These are phyloP conservation scores for Zaprionus davidi DNA, from an alignment of 1,140 invertebrate genomes.

Conservation along the genomic window DNA sequence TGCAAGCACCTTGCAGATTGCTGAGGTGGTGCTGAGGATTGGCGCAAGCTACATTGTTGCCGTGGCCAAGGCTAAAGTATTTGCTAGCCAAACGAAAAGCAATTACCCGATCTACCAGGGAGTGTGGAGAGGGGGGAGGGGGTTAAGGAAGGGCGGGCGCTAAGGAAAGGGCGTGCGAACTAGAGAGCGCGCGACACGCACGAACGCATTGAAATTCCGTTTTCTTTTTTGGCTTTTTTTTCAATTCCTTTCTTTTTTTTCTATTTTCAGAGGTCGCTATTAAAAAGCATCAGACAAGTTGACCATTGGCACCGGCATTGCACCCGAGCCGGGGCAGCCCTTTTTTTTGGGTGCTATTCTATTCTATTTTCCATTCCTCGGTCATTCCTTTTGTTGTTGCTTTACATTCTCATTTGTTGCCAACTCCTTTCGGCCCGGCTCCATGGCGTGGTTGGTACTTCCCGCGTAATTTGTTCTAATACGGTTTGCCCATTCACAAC, in stretches of 20 bases:
- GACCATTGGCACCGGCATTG: conserved; percentile 30
- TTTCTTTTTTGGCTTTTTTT: conserved; percentile 31
- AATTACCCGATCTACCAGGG: conserved; percentile 39
- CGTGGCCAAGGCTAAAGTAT: conserved; percentile 45
- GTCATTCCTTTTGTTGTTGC: not conserved
- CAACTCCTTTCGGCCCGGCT: conserved; percentile 19
- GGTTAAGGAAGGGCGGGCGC: too few species aligned
- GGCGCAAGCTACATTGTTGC: conserved; percentile 38
- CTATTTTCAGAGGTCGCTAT: conserved; percentile 31
- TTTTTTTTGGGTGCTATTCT: conserved; percentile 1
- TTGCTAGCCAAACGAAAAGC: conserved; percentile 58
- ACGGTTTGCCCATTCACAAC: conserved; percentile 26
- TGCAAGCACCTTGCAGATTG: conserved; percentile 3
- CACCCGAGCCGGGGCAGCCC: conserved; percentile 6
- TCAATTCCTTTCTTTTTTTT: conserved; percentile 28
- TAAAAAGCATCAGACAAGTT: conserved; percentile 35
- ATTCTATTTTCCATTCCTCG: conserved; percentile 11
- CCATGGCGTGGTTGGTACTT: conserved; percentile 16
- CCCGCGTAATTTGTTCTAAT: conserved; percentile 67
- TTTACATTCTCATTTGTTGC: conserved; percentile 8
- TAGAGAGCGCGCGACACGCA: conserved; percentile 46
- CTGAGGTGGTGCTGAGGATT: not conserved
- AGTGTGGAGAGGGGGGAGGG: not conserved
- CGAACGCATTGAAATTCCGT: conserved; percentile 59
- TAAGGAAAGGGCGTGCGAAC: not conserved